Conservation (phyloP, 2,888 invertebrate genomes). For the Sminthurinus aureus region DNA sequence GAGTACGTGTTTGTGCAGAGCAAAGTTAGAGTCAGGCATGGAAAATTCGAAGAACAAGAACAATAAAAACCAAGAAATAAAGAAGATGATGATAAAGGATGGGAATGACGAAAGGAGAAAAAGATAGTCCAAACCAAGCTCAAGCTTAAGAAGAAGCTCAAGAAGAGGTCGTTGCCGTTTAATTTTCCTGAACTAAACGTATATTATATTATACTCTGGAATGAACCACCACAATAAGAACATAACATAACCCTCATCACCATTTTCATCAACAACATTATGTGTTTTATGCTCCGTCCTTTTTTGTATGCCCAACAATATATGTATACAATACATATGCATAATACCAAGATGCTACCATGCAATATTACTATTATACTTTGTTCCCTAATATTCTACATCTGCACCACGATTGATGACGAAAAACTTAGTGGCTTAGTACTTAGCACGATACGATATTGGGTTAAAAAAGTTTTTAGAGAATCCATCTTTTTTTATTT, state of each 20-base stretch:
- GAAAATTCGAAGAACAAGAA: constrained; percentile 14
- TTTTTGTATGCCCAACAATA: not conserved
- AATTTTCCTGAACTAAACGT: not conserved
- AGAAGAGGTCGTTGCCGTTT: constrained; percentile 29
- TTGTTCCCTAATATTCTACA: not conserved
- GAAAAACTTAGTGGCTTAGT: not conserved
- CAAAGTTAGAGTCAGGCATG: constrained; percentile 12
- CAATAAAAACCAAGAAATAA: constrained; percentile 9
- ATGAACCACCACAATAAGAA: constrained; percentile 13
- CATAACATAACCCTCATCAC: constrained; percentile 12
- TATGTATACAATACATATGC: too few relatives aligned
- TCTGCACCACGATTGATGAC: not conserved
- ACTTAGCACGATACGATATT: too few relatives aligned
- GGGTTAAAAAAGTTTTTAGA: not conserved
- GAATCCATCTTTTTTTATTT: not conserved
- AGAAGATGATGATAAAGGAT: constrained; percentile 17
- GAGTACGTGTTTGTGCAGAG: not conserved
- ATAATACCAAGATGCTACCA: not conserved
- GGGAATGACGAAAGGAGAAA: constrained; percentile 8
- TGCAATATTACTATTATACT: not conserved
- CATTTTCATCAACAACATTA: not conserved
- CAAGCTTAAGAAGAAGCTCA: not conserved
- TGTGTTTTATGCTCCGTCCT: not conserved
- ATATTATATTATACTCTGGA: not conserved
- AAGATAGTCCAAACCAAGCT: not conserved